Conservation (phyloP, 1,140 invertebrate species). For the Rhyzopertha dominica region DNA sequence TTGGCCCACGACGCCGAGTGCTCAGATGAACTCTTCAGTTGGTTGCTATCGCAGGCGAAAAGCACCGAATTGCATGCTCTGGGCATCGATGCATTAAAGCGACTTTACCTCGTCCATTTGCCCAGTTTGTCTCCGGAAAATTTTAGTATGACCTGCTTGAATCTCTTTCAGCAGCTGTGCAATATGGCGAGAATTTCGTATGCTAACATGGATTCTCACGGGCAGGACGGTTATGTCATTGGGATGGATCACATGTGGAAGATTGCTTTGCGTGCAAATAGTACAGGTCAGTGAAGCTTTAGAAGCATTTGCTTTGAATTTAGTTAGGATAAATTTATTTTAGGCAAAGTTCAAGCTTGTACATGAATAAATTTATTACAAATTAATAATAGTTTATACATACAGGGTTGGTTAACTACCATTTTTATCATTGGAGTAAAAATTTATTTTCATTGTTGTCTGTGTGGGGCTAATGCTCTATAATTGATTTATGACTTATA, state of each 20-base stretch:
- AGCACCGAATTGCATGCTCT: conserved; percentile 87
- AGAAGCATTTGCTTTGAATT: background rate
- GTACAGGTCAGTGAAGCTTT: conserved; percentile 54
- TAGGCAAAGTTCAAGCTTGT: too few relatives aligned
- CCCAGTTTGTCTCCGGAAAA: conserved; percentile 79
- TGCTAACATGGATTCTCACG: conserved; percentile 44
- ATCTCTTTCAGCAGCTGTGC: conserved; percentile 85
- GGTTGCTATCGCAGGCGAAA: conserved; percentile 85
- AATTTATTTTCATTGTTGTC: too few relatives aligned
- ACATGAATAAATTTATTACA: background rate
- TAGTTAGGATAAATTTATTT: conserved; percentile 5
- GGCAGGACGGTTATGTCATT: conserved; percentile 55
- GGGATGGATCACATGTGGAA: conserved; percentile 93
- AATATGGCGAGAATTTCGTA: conserved; percentile 73
- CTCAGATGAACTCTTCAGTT: conserved; percentile 86
- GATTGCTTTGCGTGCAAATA: conserved; percentile 82
- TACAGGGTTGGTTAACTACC: too few relatives aligned
- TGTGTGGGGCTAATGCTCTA: too few relatives aligned
- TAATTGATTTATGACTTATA: too few relatives aligned
- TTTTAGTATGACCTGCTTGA: conserved; percentile 87
- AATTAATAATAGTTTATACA: conserved; percentile 8
- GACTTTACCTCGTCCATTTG: conserved; percentile 84
- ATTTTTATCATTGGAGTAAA: too few relatives aligned
- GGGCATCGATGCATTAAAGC: conserved; percentile 76
- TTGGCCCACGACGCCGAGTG: conserved; percentile 77